Evolutionary conservation across 2,113 vertebrate species (phyloP).

Genomic region (Hirundichthys speculiger): DNA sequence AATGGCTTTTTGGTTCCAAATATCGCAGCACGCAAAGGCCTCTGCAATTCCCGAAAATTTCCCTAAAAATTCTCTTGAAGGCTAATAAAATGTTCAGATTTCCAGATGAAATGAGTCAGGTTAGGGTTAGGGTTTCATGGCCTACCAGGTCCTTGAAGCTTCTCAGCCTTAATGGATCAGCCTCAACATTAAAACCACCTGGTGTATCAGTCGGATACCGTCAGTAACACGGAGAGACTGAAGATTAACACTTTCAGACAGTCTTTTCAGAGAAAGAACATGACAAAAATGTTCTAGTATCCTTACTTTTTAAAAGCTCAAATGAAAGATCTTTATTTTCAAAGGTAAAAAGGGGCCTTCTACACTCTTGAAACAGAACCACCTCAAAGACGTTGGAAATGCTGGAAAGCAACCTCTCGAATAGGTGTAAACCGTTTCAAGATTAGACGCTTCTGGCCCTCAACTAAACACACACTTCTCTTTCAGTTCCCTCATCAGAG

Average conservation of each 20-base stretch:
- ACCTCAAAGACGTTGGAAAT: constrained; percentile 41
- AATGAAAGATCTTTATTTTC: not conserved
- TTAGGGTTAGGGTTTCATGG: no score
- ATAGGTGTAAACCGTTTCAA: constrained; percentile 41
- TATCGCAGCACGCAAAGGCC: no score
- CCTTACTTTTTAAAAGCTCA: constrained; percentile 9
- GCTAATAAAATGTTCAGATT: no score
- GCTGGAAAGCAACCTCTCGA: constrained; percentile 39
- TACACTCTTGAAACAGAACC: constrained; percentile 33
- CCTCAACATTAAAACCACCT: not conserved
- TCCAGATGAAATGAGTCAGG: no score
- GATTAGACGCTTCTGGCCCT: constrained; percentile 38
- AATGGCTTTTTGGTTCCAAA: no score
- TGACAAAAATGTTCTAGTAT: no score
- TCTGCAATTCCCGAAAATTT: no score
- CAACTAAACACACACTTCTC: constrained; percentile 24
- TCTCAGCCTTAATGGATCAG: not conserved
- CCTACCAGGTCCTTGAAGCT: not conserved
- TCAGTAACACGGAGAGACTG: not conserved
- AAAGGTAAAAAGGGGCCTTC: constrained; percentile 19
- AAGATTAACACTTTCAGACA: no score
- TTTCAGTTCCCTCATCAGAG: constrained; percentile 35
- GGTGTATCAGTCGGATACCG: not conserved
- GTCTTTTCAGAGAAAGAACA: no score
- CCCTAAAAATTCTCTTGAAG: no score